These are phyloP conservation scores for Protonemura montana DNA, from an alignment of 2,888 invertebrate genomes.

Conservation along the genomic window DNA sequence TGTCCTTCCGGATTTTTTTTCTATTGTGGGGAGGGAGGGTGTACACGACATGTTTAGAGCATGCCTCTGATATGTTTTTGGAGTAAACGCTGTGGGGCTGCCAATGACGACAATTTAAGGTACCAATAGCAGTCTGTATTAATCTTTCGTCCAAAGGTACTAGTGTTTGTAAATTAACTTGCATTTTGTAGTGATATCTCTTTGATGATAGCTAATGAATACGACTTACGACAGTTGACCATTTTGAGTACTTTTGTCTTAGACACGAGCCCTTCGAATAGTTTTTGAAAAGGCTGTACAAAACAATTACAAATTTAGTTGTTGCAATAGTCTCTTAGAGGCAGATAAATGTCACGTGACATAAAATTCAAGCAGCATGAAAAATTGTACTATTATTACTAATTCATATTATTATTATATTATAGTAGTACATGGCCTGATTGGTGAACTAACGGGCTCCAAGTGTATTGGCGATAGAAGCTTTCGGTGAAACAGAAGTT, in stretches of 20 bases:
- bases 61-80: not conserved
- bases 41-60: not conserved
- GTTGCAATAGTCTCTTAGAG: not conserved
- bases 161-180: constrained; percentile 44
- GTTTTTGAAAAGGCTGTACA: constrained; percentile 31
- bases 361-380: not conserved
- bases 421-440: not conserved
- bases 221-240: not conserved
- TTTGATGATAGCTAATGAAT: not conserved
- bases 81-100: not conserved
- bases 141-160: constrained; percentile 46
- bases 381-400: constrained; percentile 1
- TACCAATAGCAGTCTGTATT: constrained; percentile 39
- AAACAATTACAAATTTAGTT: constrained; percentile 7
- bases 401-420: not conserved
- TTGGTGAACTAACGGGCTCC: not conserved
- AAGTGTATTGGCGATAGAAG: not conserved
- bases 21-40: not conserved
- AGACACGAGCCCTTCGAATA: not conserved
- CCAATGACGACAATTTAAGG: not conserved
- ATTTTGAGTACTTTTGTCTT: constrained; percentile 8
- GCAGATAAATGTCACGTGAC: not conserved
- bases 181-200: constrained; percentile 34
- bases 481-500: not conserved
- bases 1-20: not conserved